Conservation (phyloP, 2,888 invertebrate species). For the Smittia aterrima region DNA sequence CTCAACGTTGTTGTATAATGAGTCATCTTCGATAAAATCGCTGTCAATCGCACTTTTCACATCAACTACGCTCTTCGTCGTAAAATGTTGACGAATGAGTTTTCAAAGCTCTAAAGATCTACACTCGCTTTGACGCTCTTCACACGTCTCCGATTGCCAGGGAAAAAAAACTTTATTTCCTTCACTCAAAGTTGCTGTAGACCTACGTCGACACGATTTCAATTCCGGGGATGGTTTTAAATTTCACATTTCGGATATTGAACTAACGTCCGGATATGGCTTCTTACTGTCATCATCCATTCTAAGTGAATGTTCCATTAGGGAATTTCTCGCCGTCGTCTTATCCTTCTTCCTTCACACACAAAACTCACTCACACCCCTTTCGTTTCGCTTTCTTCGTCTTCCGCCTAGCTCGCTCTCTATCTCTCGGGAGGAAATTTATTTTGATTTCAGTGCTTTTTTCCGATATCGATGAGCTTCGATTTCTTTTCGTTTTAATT, state of each 20-base stretch:
- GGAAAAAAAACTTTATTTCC: not conserved
- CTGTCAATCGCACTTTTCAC: not conserved
- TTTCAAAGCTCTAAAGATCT: constrained; percentile 4
- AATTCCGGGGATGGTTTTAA: constrained; percentile 23
- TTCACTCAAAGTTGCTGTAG: constrained; percentile 8
- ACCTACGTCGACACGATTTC: not conserved
- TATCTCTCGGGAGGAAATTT: not conserved
- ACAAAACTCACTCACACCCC: not conserved
- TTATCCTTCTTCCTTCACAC: not conserved
- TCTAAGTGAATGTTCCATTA: not conserved
- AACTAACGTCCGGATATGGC: constrained; percentile 22
- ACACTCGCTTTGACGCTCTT: not conserved
- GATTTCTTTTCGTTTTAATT: constrained; percentile 8
- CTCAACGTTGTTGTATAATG: constrained; percentile 36
- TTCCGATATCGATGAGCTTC: constrained; percentile 7
- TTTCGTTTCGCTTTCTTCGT: not conserved
- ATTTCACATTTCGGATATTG: constrained; percentile 29
- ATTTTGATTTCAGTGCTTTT: constrained; percentile 15
- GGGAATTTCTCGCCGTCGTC: constrained; percentile 16
- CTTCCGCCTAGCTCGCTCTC: not conserved
- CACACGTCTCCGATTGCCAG: not conserved
- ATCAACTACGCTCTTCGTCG: not conserved
- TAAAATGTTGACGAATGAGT: constrained; percentile 33
- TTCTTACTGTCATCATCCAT: constrained; percentile 31
- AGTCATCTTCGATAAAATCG: constrained; percentile 19